Evolutionary conservation across 1,140 invertebrate genomes (phyloP), one percentile per base, ranked within the genome.

Genomic region (Drosophila aff.): DNA sequence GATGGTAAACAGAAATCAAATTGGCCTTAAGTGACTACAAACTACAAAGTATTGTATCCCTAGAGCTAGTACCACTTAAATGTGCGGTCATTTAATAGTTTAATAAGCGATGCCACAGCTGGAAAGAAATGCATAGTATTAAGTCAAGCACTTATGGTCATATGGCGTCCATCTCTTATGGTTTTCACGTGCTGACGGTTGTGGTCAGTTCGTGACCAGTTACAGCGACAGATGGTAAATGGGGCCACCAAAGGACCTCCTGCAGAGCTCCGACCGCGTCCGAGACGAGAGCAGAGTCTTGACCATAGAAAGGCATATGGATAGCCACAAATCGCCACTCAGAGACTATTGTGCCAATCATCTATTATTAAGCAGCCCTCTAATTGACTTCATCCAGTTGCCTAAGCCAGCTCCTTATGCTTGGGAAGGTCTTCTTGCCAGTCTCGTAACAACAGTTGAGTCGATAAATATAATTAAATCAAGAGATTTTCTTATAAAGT

Each of bases 141-240:
- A 36, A 62, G 18, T 52, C 21, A 53, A 40, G n/a, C 18, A 18
- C 10, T 41, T 61, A 23, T 46, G 23, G 31, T 44, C 43, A 57
- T 43, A 36, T 31, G 21, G n/a, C 21, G 21, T 4, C 26, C 16
- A 49, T 28, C 28, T 49, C 28, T 36, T n/a, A 40, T 61, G 33
- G 46, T 31, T 40, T 26, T 55, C 53, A 55, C 43, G 59, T 73
- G 47, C 59, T 75, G 57, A 69, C 57, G 64, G 60, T 55, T 36
- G 64, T 52, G 50, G 61, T 31, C 49, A 16, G 53, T 31, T 41
- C 5, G 15, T 49, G 21, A 26, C 40, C 69, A 59, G 26, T 33
- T 49, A 64, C 31, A 52, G 38, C 60, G 73, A 75, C 74, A 76
- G 69, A 77, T 77, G 75, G 47, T 57, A 36, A 74, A 77, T 57